These are phyloP conservation scores for Meghimatium bilineatum DNA, from an alignment of 2,888 invertebrate genomes.

Conservation along the genomic window DNA sequence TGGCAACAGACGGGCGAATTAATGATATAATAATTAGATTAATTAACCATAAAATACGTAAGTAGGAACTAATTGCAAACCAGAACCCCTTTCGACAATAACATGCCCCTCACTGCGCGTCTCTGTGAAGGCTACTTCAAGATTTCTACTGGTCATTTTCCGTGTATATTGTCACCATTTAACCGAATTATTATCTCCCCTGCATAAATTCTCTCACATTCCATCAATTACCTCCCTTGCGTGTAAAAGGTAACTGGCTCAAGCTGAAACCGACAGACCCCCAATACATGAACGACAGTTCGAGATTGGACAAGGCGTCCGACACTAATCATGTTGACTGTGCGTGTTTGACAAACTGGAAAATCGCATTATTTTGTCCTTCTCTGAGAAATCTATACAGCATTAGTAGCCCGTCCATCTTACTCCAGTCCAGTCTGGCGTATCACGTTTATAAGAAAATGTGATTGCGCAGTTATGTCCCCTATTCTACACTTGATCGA, in stretches of 20 bases:
- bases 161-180: too few relatives aligned
- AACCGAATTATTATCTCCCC: too few relatives aligned
- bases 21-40: too few relatives aligned
- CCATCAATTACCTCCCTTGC: neutral
- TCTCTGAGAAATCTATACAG: neutral
- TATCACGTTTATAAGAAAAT: neutral
- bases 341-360: conserved; percentile 8
- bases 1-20: too few relatives aligned
- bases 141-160: too few relatives aligned
- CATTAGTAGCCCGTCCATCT: neutral
- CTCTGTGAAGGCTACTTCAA: too few relatives aligned
- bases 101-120: too few relatives aligned
- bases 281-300: neutral
- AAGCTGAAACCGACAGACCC: neutral
- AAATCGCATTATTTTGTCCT: neutral
- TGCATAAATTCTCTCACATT: too few relatives aligned
- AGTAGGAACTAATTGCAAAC: too few relatives aligned
- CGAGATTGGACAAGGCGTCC: neutral
- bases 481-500: too few relatives aligned
- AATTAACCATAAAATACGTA: too few relatives aligned
- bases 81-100: too few relatives aligned
- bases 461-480: neutral
- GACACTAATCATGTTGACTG: conserved; percentile 7
- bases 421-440: neutral
- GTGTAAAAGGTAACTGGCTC: neutral